Evolutionary conservation across 2,113 vertebrate genomes (phyloP).

Genomic region (Alouatta palliata): DNA sequence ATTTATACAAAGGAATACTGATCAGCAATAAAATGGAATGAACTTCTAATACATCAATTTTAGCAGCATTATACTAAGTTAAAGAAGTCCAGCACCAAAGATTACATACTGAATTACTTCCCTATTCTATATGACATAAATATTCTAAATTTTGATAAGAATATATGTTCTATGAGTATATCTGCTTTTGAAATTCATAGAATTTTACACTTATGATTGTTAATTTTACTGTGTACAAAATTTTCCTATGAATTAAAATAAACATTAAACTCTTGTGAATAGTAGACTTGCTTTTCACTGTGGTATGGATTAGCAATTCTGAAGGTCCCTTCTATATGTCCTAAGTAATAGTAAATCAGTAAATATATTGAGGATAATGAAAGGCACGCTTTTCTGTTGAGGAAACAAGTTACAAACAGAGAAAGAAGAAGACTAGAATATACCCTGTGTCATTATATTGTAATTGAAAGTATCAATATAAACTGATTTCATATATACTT

Average conservation of each 20-base stretch:
- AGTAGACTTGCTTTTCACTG: neutral
- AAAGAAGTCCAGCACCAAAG: slow-evolving; percentile 14
- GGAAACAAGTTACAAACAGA: neutral
- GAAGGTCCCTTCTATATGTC: neutral
- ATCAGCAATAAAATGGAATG: slow-evolving; percentile 43
- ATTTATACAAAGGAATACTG: slow-evolving; percentile 35
- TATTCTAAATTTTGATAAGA: neutral
- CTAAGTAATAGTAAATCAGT: neutral
- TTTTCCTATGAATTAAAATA: slow-evolving; percentile 10
- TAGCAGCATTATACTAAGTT: neutral
- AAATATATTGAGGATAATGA: neutral
- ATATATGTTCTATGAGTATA: neutral
- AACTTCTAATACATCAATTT: slow-evolving; percentile 35
- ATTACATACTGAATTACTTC: neutral
- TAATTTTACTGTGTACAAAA: neutral
- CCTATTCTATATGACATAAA: neutral
- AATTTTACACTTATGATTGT: slow-evolving; percentile 10
- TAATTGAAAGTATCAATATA: neutral
- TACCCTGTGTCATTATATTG: neutral
- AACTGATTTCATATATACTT: neutral
- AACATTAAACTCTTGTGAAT: neutral
- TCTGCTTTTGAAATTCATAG: neutral
- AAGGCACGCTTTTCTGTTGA: neutral
- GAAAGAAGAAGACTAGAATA: neutral
- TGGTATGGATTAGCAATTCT: neutral